Evolutionary conservation across 2,888 invertebrate genomes (phyloP), one percentile per base, ranked within the genome.

Genomic region (Ellobium chinense): DNA sequence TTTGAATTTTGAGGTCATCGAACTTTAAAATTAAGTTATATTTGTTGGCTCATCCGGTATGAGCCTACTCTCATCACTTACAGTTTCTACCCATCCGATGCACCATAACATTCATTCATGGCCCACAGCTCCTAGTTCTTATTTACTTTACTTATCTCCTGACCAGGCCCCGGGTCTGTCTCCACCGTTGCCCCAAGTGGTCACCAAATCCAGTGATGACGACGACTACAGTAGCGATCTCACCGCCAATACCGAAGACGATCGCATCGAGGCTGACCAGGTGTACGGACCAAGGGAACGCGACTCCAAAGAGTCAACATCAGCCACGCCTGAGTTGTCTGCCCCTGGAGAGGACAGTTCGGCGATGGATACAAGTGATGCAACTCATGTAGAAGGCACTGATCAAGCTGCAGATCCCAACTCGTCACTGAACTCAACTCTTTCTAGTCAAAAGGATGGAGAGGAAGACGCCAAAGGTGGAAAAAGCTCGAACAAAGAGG

Each of bases 201-300:
- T 36, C 36, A 7, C 24, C 36, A 68, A 68, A 37, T 39, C 27
- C 29, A 78, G 36, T 27, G 77, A 68, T n/a, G 62, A 78, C 2
- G 78, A 78, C 14, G 78, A 63, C 54, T 70, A 78, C 70, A 63
- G 29, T 65, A 68, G 62, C 29, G 70, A 63, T 58, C 37, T 70
- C n/a, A 46, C 63, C 21, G 36, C 63, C 29, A 39, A 70, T 54
- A 58, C 77, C 5, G 86, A 85, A 24, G 86, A 86, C 73, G 86
- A 86, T n/a, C 84, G 86, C 18, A 84, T 84, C n/a, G 86, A 86
- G 60, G 86, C 86, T 29, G 86, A 86, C 80, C 84, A 83, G 73
- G 58, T 81, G 66, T 62, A 68, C 39, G 73, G 68, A 4, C 60
- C 21, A 29, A 21, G 34, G 24, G 29, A 2, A 2, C 9, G 7